These are phyloP conservation scores for Venustoraphidia nigricollis DNA, from an alignment of 2,888 invertebrate genomes.

Conservation along the genomic window DNA sequence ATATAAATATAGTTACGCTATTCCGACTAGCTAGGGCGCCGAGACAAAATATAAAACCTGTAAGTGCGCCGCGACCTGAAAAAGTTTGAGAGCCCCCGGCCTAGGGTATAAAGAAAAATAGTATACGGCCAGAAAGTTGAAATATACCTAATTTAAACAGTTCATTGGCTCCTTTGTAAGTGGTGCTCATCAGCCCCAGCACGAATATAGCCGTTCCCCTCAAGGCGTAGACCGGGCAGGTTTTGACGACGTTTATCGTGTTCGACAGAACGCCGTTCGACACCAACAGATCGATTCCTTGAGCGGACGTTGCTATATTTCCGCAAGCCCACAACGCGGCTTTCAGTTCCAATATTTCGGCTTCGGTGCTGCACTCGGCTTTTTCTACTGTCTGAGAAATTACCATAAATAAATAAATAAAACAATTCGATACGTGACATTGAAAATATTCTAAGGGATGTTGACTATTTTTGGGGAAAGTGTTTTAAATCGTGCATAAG, in stretches of 20 bases:
- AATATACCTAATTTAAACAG: constrained; percentile 53
- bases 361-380: constrained; percentile 44
- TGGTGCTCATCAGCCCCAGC: constrained; percentile 72
- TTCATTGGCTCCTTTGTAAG: constrained; percentile 66
- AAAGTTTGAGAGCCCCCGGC: too few species aligned
- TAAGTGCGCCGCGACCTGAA: too few species aligned
- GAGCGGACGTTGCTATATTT: constrained; percentile 61
- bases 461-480: too few species aligned
- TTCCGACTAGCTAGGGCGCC: too few species aligned
- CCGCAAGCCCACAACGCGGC: constrained; percentile 82
- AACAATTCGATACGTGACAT: too few species aligned
- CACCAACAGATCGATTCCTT: constrained; percentile 60
- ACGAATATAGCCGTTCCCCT: constrained; percentile 82
- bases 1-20: too few species aligned
- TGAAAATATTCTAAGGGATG: too few species aligned
- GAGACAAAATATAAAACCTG: too few species aligned
- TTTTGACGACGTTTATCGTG: constrained; percentile 55
- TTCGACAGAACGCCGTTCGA: constrained; percentile 28
- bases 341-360: constrained; percentile 64
- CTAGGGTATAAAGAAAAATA: too few species aligned
- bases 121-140: too few species aligned
- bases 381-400: constrained; percentile 17
- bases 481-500: too few species aligned
- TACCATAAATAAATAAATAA: too few species aligned
- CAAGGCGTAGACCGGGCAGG: constrained; percentile 71